Percentiles rank a stretch among this genome's conserved stretches.
phyloP scores from a whole-genome alignment of 1,140 invertebrate species.

The Drosophila orena region DNA sequence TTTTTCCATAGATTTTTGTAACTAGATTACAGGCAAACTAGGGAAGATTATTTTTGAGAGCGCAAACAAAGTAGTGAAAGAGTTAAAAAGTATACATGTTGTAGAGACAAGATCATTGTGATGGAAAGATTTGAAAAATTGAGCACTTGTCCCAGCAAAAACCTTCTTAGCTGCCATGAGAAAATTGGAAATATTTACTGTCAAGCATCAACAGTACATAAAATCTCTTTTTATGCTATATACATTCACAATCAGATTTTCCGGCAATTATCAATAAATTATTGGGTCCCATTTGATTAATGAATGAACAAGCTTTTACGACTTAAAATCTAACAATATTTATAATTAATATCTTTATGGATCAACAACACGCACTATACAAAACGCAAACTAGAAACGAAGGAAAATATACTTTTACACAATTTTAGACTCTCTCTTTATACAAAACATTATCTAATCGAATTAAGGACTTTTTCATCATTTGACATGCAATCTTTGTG shows the following conservation, averaged over 20 bases:
- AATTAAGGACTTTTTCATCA: slow-evolving; percentile 27
- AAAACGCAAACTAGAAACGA: slow-evolving; percentile 37
- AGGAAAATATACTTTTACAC: slow-evolving; percentile 21
- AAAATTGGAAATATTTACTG: slow-evolving; percentile 19
- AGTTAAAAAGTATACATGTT: not conserved
- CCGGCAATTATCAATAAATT: slow-evolving; percentile 34
- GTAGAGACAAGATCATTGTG: not conserved
- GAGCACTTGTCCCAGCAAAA: not conserved
- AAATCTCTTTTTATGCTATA: slow-evolving; percentile 14
- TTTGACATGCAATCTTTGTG: slow-evolving; percentile 35
- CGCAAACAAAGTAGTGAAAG: not conserved
- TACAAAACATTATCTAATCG: slow-evolving; percentile 34
- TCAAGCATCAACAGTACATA: slow-evolving; percentile 22
- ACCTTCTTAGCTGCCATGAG: slow-evolving; percentile 26
- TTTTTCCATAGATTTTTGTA: slow-evolving; percentile 67
- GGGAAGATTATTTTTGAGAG: not conserved
- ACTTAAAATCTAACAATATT: slow-evolving; percentile 54
- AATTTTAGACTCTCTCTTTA: slow-evolving; percentile 31
- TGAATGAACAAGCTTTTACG: slow-evolving; percentile 25
- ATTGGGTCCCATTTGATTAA: slow-evolving; percentile 48
- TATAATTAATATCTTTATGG: slow-evolving; percentile 64
- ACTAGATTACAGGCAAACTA: slow-evolving; percentile 34
- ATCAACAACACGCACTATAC: slow-evolving; percentile 68
- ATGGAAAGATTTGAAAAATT: not conserved
- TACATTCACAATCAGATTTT: slow-evolving; percentile 17